Evolutionary conservation across 2,797 vertebrate genomes (phyloP).

Genomic region (Rhabdophis nuchalis): DNA sequence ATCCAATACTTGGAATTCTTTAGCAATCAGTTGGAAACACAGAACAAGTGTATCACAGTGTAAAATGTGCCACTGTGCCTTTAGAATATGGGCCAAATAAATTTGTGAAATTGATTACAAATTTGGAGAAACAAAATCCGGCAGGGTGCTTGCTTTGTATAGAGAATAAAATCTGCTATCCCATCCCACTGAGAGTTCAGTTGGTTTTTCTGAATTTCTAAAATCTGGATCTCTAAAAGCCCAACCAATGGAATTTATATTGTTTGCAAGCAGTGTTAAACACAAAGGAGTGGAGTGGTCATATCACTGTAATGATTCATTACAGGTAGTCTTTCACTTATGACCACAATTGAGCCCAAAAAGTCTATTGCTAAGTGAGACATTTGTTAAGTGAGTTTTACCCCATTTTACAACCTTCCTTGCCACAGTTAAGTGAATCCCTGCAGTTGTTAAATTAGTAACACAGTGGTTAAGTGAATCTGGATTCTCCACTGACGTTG

Average conservation of each 20-base stretch:
- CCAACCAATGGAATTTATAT: slow-evolving; percentile 7
- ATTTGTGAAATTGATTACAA: background rate
- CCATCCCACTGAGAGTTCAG: background rate
- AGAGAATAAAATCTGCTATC: background rate
- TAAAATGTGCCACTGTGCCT: background rate
- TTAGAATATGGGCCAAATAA: background rate
- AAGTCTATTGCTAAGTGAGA: too few relatives aligned
- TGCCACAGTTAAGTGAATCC: too few relatives aligned
- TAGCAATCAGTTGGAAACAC: background rate
- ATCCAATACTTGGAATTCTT: background rate
- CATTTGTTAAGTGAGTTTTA: too few relatives aligned
- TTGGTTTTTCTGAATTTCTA: background rate
- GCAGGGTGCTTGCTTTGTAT: background rate
- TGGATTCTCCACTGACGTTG: too few relatives aligned
- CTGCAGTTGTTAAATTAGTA: too few relatives aligned
- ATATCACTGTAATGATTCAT: background rate
- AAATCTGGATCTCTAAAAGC: background rate
- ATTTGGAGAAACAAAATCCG: background rate
- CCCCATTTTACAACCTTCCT: too few relatives aligned
- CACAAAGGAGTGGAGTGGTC: slow-evolving; percentile 13
- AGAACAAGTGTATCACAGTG: background rate
- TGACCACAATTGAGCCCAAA: background rate
- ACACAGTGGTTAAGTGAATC: too few relatives aligned
- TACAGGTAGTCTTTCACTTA: background rate
- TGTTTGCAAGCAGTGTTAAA: slow-evolving; percentile 25